These are phyloP conservation scores for Trachelipus rathkii DNA, from an alignment of 1,140 invertebrate genomes.

Conservation along the genomic window DNA sequence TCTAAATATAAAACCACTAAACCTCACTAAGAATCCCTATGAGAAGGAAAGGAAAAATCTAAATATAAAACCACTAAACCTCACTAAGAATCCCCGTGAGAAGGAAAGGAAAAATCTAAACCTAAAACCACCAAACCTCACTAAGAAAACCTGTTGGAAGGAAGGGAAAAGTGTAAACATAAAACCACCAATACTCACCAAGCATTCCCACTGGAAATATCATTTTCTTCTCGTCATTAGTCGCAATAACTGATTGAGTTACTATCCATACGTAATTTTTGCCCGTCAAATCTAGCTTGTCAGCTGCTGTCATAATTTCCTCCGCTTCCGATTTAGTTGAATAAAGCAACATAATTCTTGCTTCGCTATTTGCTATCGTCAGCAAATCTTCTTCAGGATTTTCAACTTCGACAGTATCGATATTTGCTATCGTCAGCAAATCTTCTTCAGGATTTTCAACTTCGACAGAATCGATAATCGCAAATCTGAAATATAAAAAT, in stretches of 20 bases:
- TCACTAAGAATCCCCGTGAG: too few relatives aligned
- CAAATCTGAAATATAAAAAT: slow-evolving; percentile 32
- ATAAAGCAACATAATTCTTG: slow-evolving; percentile 87
- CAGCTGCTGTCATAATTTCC: slow-evolving; percentile 74
- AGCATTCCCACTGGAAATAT: slow-evolving; percentile 90
- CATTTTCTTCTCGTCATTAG: slow-evolving; percentile 61
- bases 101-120: too few relatives aligned
- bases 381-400: slow-evolving; percentile 56
- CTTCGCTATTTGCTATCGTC: slow-evolving; percentile 82
- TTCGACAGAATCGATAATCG: slow-evolving; percentile 42
- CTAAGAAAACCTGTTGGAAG: too few relatives aligned
- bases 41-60: too few relatives aligned
- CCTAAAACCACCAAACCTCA: too few relatives aligned
- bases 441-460: slow-evolving; percentile 51
- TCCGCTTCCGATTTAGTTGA: slow-evolving; percentile 66
- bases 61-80: too few relatives aligned
- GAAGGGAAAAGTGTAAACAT: too few relatives aligned
- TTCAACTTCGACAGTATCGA: slow-evolving; percentile 39
- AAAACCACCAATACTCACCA: slow-evolving; percentile 58
- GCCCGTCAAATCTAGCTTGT: slow-evolving; percentile 78
- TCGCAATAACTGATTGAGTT: slow-evolving; percentile 85
- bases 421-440: slow-evolving; percentile 72
- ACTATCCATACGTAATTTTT: slow-evolving; percentile 96
- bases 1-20: too few relatives aligned
- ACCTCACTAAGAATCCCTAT: too few relatives aligned